Evolutionary conservation across 2,113 vertebrate genomes (phyloP), one percentile per base, ranked within the genome.

Genomic region (Melanerpes formicivorus): DNA sequence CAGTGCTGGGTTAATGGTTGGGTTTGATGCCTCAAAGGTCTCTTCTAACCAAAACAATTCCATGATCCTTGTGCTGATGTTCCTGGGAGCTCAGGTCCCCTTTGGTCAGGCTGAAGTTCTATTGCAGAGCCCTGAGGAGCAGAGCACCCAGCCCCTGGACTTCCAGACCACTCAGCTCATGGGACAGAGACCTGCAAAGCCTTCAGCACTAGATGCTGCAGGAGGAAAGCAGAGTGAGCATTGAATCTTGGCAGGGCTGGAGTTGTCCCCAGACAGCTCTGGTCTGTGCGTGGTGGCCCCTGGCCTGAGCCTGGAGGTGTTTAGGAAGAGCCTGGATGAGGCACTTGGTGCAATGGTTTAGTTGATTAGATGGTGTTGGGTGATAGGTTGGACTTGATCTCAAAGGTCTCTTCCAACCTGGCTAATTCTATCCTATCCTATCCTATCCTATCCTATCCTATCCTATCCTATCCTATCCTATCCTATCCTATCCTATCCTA

Each of bases 181-280:
- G 4, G 58, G 16, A 63, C 3, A 66, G 54, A n/a, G 27, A 22
- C 26, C 32, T 62, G 50, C 25, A 58, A 50, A n/a, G 3, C 15
- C 55, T 72, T 34, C 80, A 44, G 29, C 29, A 62, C 23, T 26
- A n/a, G 50, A 27, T 59, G 56, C 26, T 70, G 32, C 6, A 3
- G 73, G 69, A 80, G 30, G 64, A 76, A 80, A 73, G 22, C 1
- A 2, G 22, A n/a, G 37, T 23, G 25, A 65, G 13, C n/a, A 8
- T 8, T 0, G 0, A 40, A 17, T 16, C 22, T 50, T 46, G 54
- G 54, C 29, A 55, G 54, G 54, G 60, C 46, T 48, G 67, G 60
- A 40, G 27, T 5, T 29, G 54, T 59, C 52, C 80, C 44, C 1
- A 0, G 26, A 30, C 65, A 54, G 42, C 69, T 70, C 56, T 37